Evolutionary conservation across 2,113 vertebrate species (phyloP), one percentile per base, ranked within the genome.

Genomic region (Sinosuthora webbiana): DNA sequence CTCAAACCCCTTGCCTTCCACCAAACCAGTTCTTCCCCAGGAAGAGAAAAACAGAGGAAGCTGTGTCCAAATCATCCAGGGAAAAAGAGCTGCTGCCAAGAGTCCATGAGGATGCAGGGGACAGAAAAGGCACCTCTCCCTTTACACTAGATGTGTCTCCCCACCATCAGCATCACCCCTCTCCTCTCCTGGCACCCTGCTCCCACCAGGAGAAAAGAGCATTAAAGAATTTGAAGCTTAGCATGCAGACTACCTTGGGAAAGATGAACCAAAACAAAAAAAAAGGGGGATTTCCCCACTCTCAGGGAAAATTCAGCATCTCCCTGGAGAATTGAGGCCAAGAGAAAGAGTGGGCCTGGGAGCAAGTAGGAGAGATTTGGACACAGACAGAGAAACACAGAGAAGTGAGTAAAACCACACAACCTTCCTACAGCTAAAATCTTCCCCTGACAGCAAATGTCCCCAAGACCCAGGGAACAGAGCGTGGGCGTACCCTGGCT

Each of bases 401-500:
- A 41, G 11, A 74, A 80, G 14, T 4, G 0, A 35, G 10, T 21
- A 83, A 90, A 88, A 52, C 15, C 35, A 68, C 53, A 83, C 8
- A 21, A 60, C 6, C 5, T 83, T 60, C 11, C 49, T 62, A 65
- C 49, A 56, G 63, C 24, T 83, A 65, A 94, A 76, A 49, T 47
- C 25, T 79, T 76, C 44, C 9, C 13, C 39, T 53, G 17, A 65
- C 7, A 57, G 7, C 4, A 81, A 65, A 94, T 17, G 10, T 22
- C 17, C 31, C 63, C 30, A 47, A 3, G 21, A 24, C 19, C 15
- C 28, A 76, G 15, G 9, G 22, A 88, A 73, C 9, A 50, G 50
- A 53, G 25, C 0, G 1, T 1, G 1, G 77, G 44, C 33, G 17
- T 25, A 35, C 63, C 35, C 35, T 11, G 4, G 24, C 22, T 17